Percentiles rank a stretch among this genome's conserved stretches.
Conservation (phyloP, 2,888 invertebrate genomes). For the Brassicogethes aeneus region DNA sequence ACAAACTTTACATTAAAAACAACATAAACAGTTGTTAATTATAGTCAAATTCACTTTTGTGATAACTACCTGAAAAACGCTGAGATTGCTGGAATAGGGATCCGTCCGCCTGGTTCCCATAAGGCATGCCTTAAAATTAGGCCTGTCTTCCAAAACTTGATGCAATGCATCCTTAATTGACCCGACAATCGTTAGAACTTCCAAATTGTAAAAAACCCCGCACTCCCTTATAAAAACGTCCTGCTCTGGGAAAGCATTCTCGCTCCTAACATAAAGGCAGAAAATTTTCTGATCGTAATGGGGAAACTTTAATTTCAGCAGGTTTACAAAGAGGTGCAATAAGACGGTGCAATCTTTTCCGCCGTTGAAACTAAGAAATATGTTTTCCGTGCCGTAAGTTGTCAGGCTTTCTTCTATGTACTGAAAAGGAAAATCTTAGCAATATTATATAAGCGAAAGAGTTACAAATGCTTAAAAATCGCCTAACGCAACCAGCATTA, state of each 20-base stretch:
- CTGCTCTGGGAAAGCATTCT: conserved; percentile 76
- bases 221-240: conserved; percentile 74
- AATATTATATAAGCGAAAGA: no score
- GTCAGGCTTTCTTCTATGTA: conserved; percentile 52
- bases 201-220: conserved; percentile 61
- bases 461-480: no score
- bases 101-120: conserved; percentile 91
- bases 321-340: conserved; percentile 58
- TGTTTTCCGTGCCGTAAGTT: conserved; percentile 58
- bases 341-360: conserved; percentile 97
- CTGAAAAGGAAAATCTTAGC: conserved; percentile 44
- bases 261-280: conserved; percentile 73
- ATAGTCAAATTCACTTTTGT: conserved; percentile 7
- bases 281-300: conserved; percentile 39
- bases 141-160: conserved; percentile 49
- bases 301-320: conserved; percentile 37
- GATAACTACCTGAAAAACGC: conserved; percentile 64
- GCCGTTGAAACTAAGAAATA: conserved; percentile 93
- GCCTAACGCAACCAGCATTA: no score
- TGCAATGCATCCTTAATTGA: conserved; percentile 65
- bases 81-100: conserved; percentile 63
- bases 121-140: conserved; percentile 67
- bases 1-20: no score
- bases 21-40: no score
- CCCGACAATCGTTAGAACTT: conserved; percentile 57